Conservation (phyloP, 1,140 invertebrate species). For the Calephelis virginiensis region DNA sequence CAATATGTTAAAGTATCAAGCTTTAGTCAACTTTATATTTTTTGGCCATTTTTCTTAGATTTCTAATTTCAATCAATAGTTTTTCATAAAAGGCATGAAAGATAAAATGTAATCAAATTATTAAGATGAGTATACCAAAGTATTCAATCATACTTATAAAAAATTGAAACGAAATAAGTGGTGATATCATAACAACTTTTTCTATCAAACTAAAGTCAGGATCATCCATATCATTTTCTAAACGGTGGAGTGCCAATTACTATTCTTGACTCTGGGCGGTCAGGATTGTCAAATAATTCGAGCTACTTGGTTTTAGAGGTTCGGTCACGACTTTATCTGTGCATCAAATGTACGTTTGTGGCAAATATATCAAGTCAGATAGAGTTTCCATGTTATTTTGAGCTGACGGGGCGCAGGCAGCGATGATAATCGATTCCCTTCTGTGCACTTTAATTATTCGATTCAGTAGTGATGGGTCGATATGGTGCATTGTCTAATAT, state of each 20-base stretch:
- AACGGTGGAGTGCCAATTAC: slow-evolving; percentile 11
- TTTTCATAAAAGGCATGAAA: too few relatives aligned
- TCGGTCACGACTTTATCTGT: slow-evolving; percentile 50
- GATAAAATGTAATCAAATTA: too few relatives aligned
- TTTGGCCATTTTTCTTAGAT: too few relatives aligned
- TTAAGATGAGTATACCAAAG: too few relatives aligned
- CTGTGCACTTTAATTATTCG: slow-evolving; percentile 53
- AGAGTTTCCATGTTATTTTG: slow-evolving; percentile 48
- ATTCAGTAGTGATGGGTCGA: slow-evolving; percentile 43
- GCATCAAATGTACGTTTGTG: slow-evolving; percentile 49
- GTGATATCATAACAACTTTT: slow-evolving; percentile 1
- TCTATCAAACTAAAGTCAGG: background rate
- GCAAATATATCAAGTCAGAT: slow-evolving; percentile 66
- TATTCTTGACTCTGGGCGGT: slow-evolving; percentile 34
- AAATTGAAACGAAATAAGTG: background rate
- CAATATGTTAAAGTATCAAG: too few relatives aligned
- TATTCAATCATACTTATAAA: too few relatives aligned
- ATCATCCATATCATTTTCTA: slow-evolving; percentile 3
- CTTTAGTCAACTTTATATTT: too few relatives aligned
- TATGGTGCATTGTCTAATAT: background rate
- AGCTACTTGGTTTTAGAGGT: slow-evolving; percentile 28
- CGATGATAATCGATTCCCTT: slow-evolving; percentile 59
- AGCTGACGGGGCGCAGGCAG: slow-evolving; percentile 64
- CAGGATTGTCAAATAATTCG: slow-evolving; percentile 27
- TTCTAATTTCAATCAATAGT: too few relatives aligned